These are phyloP conservation scores for Cepaea nemoralis DNA, from an alignment of 1,140 invertebrate genomes.

Conservation along the genomic window DNA sequence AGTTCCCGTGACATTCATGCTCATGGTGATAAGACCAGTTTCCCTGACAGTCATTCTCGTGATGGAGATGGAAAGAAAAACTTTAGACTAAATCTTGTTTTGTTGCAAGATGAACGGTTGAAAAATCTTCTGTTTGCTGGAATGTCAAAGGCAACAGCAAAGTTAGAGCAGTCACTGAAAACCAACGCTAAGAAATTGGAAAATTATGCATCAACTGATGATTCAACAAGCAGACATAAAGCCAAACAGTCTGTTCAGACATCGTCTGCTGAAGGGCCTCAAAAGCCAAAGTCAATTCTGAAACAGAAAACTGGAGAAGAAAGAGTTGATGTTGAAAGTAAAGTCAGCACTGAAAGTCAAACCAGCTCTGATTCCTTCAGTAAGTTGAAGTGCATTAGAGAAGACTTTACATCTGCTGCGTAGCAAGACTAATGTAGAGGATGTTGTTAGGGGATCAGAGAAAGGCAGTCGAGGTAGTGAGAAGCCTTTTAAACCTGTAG, in stretches of 20 bases:
- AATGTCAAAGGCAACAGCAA: conserved; percentile 38
- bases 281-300: conserved; percentile 30
- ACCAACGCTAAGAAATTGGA: neutral
- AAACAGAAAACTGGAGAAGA: conserved; percentile 19
- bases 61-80: neutral
- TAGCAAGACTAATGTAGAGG: neutral
- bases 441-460: neutral
- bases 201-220: neutral
- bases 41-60: neutral
- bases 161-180: conserved; percentile 33
- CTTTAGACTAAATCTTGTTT: neutral
- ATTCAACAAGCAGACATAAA: neutral
- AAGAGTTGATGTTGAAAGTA: neutral
- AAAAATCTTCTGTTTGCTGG: conserved; percentile 41
- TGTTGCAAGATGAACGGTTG: conserved; percentile 33
- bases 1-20: too few species aligned
- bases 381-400: conserved; percentile 25
- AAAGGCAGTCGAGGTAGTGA: neutral
- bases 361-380: neutral
- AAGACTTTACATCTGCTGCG: conserved; percentile 32
- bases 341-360: neutral
- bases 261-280: neutral
- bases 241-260: neutral
- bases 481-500: conserved; percentile 1
- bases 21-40: neutral